These are phyloP conservation scores for Nipponia nippon DNA, from an alignment of 2,113 vertebrate genomes.

Conservation along the genomic window DNA sequence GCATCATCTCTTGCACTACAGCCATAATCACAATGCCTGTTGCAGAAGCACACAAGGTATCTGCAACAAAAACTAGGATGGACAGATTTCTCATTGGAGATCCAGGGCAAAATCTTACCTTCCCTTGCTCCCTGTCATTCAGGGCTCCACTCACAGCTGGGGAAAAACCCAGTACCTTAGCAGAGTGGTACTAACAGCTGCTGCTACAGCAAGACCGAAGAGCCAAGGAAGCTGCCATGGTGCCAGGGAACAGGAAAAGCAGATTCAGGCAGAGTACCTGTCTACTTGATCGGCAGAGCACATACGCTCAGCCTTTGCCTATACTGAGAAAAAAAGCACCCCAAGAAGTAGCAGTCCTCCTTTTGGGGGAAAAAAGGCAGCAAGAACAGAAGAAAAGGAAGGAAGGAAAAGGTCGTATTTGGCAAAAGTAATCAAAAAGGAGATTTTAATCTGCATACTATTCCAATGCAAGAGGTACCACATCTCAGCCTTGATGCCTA, in stretches of 20 bases:
- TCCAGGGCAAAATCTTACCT: neutral
- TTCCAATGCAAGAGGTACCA: neutral
- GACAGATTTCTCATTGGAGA: neutral
- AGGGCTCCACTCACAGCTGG: neutral
- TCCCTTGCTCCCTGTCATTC: neutral
- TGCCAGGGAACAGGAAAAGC: neutral
- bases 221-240: neutral
- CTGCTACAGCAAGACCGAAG: neutral
- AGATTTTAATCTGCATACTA: neutral
- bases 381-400: neutral
- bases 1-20: neutral
- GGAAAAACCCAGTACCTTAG: neutral
- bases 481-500: neutral
- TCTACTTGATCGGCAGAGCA: neutral
- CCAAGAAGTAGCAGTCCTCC: neutral
- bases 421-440: neutral
- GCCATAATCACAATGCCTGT: neutral
- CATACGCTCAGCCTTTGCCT: neutral
- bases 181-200: neutral
- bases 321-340: neutral
- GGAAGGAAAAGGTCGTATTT: neutral
- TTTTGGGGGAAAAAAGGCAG: neutral
- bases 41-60: neutral
- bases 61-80: neutral
- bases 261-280: neutral